Conservation (phyloP, 1,140 invertebrate genomes). For the Drosophila carrolli region DNA sequence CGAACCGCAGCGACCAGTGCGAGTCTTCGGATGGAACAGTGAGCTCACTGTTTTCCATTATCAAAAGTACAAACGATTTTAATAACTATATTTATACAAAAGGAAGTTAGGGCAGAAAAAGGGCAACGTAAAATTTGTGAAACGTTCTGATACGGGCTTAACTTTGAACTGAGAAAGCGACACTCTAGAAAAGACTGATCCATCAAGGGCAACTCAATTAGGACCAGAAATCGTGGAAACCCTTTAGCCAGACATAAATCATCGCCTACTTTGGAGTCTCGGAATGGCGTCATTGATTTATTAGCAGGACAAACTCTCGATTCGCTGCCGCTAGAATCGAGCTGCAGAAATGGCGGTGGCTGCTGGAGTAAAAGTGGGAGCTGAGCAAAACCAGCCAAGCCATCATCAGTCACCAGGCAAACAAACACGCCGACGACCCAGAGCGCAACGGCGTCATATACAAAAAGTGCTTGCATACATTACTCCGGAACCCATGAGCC, state of each 20-base stretch:
- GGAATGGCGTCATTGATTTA: conserved; percentile 62
- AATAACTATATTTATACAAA: not conserved
- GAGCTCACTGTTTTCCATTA: not conserved
- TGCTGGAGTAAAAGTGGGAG: not conserved
- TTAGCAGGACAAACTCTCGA: conserved; percentile 32
- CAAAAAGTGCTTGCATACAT: conserved; percentile 63
- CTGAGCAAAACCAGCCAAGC: conserved; percentile 44
- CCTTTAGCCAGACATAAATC: conserved; percentile 48
- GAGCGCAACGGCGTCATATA: conserved; percentile 40
- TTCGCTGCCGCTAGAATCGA: conserved; percentile 10
- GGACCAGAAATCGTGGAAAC: conserved; percentile 10
- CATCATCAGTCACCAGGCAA: conserved; percentile 76
- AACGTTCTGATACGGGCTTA: no score
- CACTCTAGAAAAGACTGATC: conserved; percentile 25
- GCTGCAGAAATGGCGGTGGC: not conserved
- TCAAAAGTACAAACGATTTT: conserved; percentile 1
- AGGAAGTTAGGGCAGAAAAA: not conserved
- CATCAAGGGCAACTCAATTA: conserved; percentile 37
- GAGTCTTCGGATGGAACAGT: not conserved
- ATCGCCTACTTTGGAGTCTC: conserved; percentile 43
- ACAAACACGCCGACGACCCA: conserved; percentile 55
- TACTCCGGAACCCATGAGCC: conserved; percentile 19
- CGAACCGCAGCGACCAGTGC: conserved; percentile 21
- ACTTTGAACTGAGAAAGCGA: not conserved
- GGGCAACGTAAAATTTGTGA: conserved; percentile 1